A percentile compares a stretch with the other conserved stretches of the same genome.
phyloP scores from a whole-genome alignment of 2,888 invertebrate genomes.

The Spialia ferax region DNA sequence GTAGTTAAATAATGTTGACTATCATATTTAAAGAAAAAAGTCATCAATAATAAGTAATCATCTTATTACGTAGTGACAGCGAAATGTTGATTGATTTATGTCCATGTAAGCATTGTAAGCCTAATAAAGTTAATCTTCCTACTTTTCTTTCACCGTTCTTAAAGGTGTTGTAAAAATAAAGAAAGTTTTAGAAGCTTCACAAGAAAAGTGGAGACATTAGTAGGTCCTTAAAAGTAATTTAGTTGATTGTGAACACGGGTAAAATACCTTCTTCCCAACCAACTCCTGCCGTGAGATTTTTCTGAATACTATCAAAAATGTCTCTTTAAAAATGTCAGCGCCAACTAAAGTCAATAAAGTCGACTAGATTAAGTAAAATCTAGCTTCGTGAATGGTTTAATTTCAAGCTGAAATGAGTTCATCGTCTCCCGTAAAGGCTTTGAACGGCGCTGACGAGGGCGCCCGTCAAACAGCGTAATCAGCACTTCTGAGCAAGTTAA shows the following conservation, averaged over 20 bases:
- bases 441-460: slow-evolving; percentile 26
- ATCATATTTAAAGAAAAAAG: no score
- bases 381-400: slow-evolving; percentile 29
- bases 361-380: slow-evolving; percentile 25
- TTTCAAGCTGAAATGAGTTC: slow-evolving; percentile 24
- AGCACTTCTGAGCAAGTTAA: slow-evolving; percentile 18
- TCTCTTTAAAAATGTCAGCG: slow-evolving; percentile 9
- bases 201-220: not conserved
- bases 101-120: no score
- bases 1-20: no score
- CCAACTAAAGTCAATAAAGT: slow-evolving; percentile 9
- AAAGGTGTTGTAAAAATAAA: no score
- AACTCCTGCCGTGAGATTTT: not conserved
- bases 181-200: not conserved
- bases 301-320: not conserved
- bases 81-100: no score
- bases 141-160: no score
- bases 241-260: not conserved
- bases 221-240: not conserved
- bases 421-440: slow-evolving; percentile 13
- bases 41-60: no score
- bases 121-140: no score
- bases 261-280: not conserved
- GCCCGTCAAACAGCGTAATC: slow-evolving; percentile 30
- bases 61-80: no score